phyloP scores from a whole-genome alignment of 2,888 invertebrate species.

The Eilema depressum region DNA sequence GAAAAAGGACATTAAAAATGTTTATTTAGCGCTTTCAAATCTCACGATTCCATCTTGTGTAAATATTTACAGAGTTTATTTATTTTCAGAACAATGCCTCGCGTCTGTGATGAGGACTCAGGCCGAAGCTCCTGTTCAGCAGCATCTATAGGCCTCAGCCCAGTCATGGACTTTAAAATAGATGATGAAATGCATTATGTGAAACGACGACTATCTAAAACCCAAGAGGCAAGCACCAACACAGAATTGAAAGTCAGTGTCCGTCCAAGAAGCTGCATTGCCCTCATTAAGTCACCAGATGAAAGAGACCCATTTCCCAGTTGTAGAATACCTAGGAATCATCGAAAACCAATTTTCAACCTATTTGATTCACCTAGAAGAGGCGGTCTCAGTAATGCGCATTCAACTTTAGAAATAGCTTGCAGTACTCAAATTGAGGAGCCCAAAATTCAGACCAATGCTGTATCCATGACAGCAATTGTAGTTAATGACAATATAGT shows the following conservation, averaged over 20 bases:
- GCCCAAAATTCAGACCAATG: slow-evolving; percentile 63
- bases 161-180: slow-evolving; percentile 67
- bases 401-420: slow-evolving; percentile 80
- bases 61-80: slow-evolving; percentile 17
- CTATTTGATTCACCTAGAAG: slow-evolving; percentile 73
- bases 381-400: slow-evolving; percentile 80
- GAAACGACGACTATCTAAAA: slow-evolving; percentile 60
- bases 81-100: slow-evolving; percentile 72
- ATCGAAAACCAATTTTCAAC: slow-evolving; percentile 73
- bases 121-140: slow-evolving; percentile 84
- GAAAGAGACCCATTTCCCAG: slow-evolving; percentile 83
- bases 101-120: slow-evolving; percentile 81
- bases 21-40: no score
- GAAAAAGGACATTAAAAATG: not conserved
- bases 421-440: slow-evolving; percentile 81
- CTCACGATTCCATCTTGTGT: not conserved
- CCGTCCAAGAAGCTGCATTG: slow-evolving; percentile 73
- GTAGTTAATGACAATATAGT: slow-evolving; percentile 56
- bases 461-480: slow-evolving; percentile 72
- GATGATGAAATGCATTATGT: slow-evolving; percentile 52
- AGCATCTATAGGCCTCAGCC: slow-evolving; percentile 74
- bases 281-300: slow-evolving; percentile 80
- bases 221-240: slow-evolving; percentile 79
- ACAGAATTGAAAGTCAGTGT: slow-evolving; percentile 84
- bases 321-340: slow-evolving; percentile 66